phyloP scores from a whole-genome alignment of 2,797 vertebrate species.

The Siniperca scherzeri region DNA sequence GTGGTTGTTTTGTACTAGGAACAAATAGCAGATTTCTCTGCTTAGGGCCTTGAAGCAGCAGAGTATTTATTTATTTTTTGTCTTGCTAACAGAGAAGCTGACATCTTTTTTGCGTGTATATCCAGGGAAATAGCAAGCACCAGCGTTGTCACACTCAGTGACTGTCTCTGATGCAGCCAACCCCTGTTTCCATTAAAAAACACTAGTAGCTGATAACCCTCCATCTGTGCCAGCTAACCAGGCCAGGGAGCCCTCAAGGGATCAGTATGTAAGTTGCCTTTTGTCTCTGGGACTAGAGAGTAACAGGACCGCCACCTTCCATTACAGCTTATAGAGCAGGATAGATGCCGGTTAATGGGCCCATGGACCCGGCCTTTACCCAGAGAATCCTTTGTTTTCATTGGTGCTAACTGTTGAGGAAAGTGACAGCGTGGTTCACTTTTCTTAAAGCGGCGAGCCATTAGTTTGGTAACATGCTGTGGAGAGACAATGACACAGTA shows the following conservation, averaged over 20 bases:
- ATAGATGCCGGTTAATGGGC: constrained; percentile 65
- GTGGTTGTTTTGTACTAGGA: constrained; percentile 46
- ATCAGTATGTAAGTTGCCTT: constrained; percentile 40
- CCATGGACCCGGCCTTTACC: constrained; percentile 31
- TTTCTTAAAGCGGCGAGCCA: constrained; percentile 9
- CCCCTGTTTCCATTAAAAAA: constrained; percentile 31
- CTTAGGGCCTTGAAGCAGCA: constrained; percentile 45
- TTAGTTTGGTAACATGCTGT: constrained; percentile 22
- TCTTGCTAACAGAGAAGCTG: constrained; percentile 39
- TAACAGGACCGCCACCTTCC: constrained; percentile 36
- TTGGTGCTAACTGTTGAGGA: constrained; percentile 15
- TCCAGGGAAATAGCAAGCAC: constrained; percentile 8
- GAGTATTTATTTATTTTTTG: constrained; percentile 8
- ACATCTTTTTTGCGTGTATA: constrained; percentile 19
- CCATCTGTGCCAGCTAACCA: constrained; percentile 36
- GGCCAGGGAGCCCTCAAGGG: constrained; percentile 18
- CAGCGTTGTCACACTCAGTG: not conserved
- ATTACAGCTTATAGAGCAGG: constrained; percentile 55
- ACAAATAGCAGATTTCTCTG: constrained; percentile 44
- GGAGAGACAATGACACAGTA: constrained; percentile 2
- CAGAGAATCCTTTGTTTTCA: constrained; percentile 49
- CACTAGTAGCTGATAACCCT: constrained; percentile 26
- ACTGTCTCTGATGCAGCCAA: constrained; percentile 28
- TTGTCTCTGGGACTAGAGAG: constrained; percentile 21
- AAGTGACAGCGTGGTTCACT: constrained; percentile 30